These are phyloP conservation scores for Dasypolia templi DNA, from an alignment of 2,888 invertebrate genomes.

Conservation along the genomic window DNA sequence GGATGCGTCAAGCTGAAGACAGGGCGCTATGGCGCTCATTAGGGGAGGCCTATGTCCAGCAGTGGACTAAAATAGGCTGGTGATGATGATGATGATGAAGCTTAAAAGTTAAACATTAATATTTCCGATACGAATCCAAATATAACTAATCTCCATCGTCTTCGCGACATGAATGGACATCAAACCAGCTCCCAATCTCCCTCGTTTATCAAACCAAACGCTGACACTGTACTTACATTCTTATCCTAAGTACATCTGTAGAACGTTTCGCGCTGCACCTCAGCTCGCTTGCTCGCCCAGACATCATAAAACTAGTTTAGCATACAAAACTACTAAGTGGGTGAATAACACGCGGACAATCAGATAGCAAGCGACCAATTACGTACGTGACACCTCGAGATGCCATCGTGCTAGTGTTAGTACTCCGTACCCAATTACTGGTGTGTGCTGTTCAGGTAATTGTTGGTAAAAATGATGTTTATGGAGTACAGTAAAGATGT, in stretches of 20 bases:
- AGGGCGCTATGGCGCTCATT: too few species aligned
- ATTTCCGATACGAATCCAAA: slow-evolving; percentile 26
- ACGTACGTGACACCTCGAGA: slow-evolving; percentile 89
- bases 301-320: slow-evolving; percentile 81
- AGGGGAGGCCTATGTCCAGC: too few species aligned
- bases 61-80: too few species aligned
- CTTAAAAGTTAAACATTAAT: background rate
- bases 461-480: slow-evolving; percentile 62
- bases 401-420: slow-evolving; percentile 80
- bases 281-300: slow-evolving; percentile 50
- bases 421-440: slow-evolving; percentile 85
- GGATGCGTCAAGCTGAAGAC: too few species aligned
- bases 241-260: slow-evolving; percentile 79
- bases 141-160: slow-evolving; percentile 29
- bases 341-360: slow-evolving; percentile 78
- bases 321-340: slow-evolving; percentile 84
- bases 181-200: slow-evolving; percentile 74
- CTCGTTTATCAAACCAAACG: slow-evolving; percentile 82
- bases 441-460: slow-evolving; percentile 68
- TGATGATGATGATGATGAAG: too few species aligned
- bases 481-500: slow-evolving; percentile 60
- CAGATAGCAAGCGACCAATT: slow-evolving; percentile 84
- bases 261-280: slow-evolving; percentile 77
- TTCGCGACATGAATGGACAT: slow-evolving; percentile 77
- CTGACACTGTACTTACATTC: slow-evolving; percentile 73